Base-by-base conservation (phyloP, 35 echinoderm and acorn worm genomes). In the Apostichopus japonicus region DNA sequence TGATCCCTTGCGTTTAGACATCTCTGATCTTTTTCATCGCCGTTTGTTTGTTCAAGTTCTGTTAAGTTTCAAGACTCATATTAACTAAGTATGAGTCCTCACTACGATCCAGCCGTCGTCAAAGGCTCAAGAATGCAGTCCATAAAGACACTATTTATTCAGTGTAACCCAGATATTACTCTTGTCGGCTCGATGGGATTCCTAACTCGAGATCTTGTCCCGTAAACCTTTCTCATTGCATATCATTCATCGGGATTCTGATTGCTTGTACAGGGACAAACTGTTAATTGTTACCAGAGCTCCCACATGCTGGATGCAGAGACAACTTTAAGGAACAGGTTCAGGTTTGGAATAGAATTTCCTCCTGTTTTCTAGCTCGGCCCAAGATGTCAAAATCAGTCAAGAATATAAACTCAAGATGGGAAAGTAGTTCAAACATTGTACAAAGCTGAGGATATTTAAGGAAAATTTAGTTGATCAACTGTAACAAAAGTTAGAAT, bases 241-340 rank as follows among this genome's bases (percentile, higher is more conserved):
- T 16, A 84, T 84, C 81, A 55, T 13, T 84, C 81, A 57, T 57
- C 81, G 55, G 14, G n/a, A 23, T 22, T 55, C 81, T 84, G 81
- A 84, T 84, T 84, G 81, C 81, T 84, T 84, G 81, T 84, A 57
- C 54, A 84, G 81, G 55, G 54, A 58, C 81, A 84, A 84, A 21
- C 53, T 84, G 81, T 84, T 84, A 84, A 84, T 84, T 84, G 81
- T 84, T 84, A 84, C 55, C 81, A 16, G 54, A 84, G 81, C 54
- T 59, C 79, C 27, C 44, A 52, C 33, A 44, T 44, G 33, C 33
- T 44, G 33, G 33, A 44, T 44, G 33, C 27, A 33, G 51, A 25
- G 33, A 44, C 3, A 44, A 44, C 33, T 44, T 44, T 44, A 44
- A 44, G 33, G 57, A 61, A 61, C 57, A 8, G 13, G 13, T 8